Conservation (phyloP, 1,140 invertebrate genomes). For the Cataglyphis hispanica region DNA sequence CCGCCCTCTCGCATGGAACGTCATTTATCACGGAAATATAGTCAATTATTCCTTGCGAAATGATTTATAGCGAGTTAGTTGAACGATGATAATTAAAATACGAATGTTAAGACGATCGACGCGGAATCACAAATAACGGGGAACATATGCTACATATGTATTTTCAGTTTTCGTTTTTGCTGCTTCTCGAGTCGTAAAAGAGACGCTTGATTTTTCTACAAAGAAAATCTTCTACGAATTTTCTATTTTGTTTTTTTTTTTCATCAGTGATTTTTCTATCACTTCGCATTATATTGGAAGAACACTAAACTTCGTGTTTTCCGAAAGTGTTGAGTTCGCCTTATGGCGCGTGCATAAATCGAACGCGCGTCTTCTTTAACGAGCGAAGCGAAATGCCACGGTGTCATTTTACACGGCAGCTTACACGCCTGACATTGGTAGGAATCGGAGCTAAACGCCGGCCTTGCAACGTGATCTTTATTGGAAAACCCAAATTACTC, state of each 20-base stretch:
- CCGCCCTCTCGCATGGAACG: not conserved
- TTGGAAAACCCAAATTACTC: constrained; percentile 19
- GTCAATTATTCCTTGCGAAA: constrained; percentile 19
- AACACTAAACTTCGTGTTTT: constrained; percentile 18
- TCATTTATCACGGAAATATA: constrained; percentile 21
- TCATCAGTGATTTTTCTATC: constrained; percentile 15
- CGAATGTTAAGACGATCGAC: constrained; percentile 19
- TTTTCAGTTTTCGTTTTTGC: not conserved
- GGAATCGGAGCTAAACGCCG: constrained; percentile 5
- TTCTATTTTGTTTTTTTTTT: too few species aligned
- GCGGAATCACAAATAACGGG: constrained; percentile 36
- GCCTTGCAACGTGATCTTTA: constrained; percentile 27
- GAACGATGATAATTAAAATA: constrained; percentile 37
- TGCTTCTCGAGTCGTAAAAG: not conserved
- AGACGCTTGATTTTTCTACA: not conserved
- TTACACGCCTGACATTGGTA: constrained; percentile 46
- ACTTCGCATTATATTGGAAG: not conserved
- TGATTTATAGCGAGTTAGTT: constrained; percentile 19
- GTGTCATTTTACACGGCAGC: constrained; percentile 67
- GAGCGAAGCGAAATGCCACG: constrained; percentile 56
- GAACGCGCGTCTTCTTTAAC: constrained; percentile 33
- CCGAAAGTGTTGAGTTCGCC: constrained; percentile 34
- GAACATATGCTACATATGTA: not conserved
- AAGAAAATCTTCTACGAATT: constrained; percentile 2
- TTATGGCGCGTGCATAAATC: constrained; percentile 4